A percentile compares a stretch with the other conserved stretches of the same genome.
These are phyloP conservation scores for Tetramorium parvispinum DNA, from an alignment of 1,140 invertebrate species.

Conservation along the genomic window DNA sequence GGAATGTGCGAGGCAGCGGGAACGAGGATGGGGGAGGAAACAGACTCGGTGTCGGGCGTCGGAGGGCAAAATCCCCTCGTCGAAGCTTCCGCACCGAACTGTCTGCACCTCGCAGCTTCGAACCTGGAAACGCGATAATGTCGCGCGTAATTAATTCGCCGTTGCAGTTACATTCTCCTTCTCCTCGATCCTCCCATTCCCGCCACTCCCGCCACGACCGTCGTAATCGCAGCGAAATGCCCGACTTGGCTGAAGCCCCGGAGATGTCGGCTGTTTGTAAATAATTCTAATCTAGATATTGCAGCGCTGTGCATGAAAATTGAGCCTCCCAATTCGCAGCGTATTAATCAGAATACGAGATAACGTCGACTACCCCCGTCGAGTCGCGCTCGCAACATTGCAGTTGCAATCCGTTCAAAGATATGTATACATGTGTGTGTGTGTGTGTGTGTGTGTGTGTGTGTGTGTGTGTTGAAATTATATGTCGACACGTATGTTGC, in stretches of 20 bases:
- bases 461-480: background rate
- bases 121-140: constrained; percentile 67
- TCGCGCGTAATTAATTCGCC: constrained; percentile 72
- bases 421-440: too few species aligned
- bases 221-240: constrained; percentile 7
- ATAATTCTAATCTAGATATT: constrained; percentile 50
- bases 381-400: background rate
- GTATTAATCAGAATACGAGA: constrained; percentile 45
- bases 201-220: background rate
- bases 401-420: constrained; percentile 6
- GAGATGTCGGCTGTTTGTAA: constrained; percentile 54
- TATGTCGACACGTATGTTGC: background rate
- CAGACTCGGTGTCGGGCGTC: background rate
- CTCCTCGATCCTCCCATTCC: background rate
- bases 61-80: constrained; percentile 46
- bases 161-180: constrained; percentile 37
- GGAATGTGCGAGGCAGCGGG: background rate
- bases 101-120: constrained; percentile 56
- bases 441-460: too few species aligned
- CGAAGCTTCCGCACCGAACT: constrained; percentile 49
- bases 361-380: constrained; percentile 4
- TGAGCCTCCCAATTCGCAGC: constrained; percentile 15
- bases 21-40: background rate
- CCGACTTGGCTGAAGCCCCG: background rate
- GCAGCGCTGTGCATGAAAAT: constrained; percentile 32